Evolutionary conservation across 2,888 invertebrate genomes (phyloP).

Genomic region (Drosophila robusta): DNA sequence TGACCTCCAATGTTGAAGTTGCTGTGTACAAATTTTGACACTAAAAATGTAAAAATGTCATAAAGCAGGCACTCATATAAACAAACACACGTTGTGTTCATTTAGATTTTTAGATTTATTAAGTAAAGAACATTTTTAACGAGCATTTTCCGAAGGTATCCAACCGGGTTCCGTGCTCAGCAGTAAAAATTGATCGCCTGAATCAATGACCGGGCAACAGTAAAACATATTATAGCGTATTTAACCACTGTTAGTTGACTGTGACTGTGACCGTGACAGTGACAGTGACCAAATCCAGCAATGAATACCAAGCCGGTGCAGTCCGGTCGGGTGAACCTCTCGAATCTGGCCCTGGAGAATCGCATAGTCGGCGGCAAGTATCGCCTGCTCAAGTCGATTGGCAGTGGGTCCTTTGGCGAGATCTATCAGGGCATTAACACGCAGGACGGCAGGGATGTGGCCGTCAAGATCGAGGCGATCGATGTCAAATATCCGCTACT

Average conservation of each 20-base stretch:
- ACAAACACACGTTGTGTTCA: slow-evolving; percentile 24
- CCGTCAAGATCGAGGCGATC: slow-evolving; percentile 97
- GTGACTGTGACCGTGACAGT: background rate
- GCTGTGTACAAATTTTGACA: background rate
- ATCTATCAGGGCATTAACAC: slow-evolving; percentile 97
- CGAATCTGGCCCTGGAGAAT: slow-evolving; percentile 53
- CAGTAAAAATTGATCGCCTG: slow-evolving; percentile 13
- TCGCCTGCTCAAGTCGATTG: slow-evolving; percentile 54
- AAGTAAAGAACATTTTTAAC: slow-evolving; percentile 23
- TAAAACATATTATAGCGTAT: background rate
- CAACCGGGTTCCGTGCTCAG: slow-evolving; percentile 24
- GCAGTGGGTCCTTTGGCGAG: slow-evolving; percentile 98
- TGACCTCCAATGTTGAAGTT: background rate
- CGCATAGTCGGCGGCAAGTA: slow-evolving; percentile 67
- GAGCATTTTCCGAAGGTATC: slow-evolving; percentile 23
- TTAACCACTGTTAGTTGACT: background rate
- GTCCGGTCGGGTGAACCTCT: slow-evolving; percentile 24
- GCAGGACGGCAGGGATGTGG: slow-evolving; percentile 97
- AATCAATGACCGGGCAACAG: slow-evolving; percentile 33
- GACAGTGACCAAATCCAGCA: background rate
- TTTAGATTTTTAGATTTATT: slow-evolving; percentile 42
- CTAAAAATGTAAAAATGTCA: background rate
- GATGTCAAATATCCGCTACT: slow-evolving; percentile 98
- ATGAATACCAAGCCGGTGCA: slow-evolving; percentile 31
- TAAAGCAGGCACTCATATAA: slow-evolving; percentile 33